phyloP scores from a whole-genome alignment of 2,113 vertebrate genomes.

The Limnothrissa miodon region DNA sequence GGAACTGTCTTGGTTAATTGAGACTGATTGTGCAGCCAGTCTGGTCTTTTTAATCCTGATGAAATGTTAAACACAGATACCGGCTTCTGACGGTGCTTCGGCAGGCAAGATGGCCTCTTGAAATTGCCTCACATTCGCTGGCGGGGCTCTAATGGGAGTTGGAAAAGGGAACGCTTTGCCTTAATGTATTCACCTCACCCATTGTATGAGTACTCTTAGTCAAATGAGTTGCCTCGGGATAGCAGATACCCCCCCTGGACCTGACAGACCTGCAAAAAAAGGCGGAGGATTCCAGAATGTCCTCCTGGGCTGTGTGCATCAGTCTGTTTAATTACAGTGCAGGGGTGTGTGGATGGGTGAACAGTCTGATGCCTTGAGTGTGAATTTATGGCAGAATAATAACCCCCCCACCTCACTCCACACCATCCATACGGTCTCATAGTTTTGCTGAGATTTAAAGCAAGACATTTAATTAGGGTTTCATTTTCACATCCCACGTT shows the following conservation, averaged over 20 bases:
- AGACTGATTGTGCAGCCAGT: slow-evolving; percentile 29
- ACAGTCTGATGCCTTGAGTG: neutral
- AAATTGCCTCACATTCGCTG: slow-evolving; percentile 15
- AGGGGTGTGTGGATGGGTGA: neutral
- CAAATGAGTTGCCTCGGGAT: slow-evolving; percentile 9
- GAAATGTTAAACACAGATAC: slow-evolving; percentile 26
- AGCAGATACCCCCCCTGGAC: neutral
- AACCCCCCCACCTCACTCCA: neutral
- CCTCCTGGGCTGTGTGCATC: neutral
- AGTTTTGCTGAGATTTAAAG: neutral
- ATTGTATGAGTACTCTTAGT: slow-evolving; percentile 27
- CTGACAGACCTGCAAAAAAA: neutral
- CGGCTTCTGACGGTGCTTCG: neutral
- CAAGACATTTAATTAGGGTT: neutral
- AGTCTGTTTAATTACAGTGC: slow-evolving; percentile 11
- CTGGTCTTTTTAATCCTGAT: slow-evolving; percentile 14
- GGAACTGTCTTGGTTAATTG: slow-evolving; percentile 32
- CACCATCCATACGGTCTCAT: neutral
- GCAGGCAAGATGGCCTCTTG: neutral
- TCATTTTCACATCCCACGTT: neutral
- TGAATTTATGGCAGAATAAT: neutral
- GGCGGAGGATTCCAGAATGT: too few relatives aligned
- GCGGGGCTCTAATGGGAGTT: slow-evolving; percentile 13
- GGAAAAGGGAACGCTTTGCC: slow-evolving; percentile 9
- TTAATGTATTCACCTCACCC: slow-evolving; percentile 29